These are phyloP conservation scores for Morinoia aosen DNA, from an alignment of 2,888 invertebrate species.

Conservation along the genomic window DNA sequence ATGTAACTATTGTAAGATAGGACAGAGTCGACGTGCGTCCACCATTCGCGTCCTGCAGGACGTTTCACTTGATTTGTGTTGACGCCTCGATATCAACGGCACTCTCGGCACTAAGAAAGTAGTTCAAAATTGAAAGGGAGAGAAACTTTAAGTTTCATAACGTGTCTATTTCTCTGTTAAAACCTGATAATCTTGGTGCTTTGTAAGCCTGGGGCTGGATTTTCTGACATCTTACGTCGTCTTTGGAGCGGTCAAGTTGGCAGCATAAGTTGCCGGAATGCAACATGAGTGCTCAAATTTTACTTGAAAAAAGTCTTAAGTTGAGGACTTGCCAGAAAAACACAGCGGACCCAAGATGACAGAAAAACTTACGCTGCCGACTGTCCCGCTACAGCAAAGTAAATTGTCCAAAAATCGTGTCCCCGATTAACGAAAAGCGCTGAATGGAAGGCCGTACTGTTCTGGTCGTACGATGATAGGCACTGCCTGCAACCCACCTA, in stretches of 20 bases:
- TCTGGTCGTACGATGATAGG: neutral
- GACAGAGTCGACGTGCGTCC: too few species aligned
- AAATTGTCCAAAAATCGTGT: neutral
- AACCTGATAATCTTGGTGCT: neutral
- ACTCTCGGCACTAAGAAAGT: neutral
- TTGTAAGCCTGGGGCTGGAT: neutral
- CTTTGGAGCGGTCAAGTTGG: too few species aligned
- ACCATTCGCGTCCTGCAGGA: neutral
- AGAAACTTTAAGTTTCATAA: neutral
- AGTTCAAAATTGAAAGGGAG: neutral
- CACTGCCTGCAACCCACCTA: slow-evolving; percentile 45
- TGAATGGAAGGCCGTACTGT: neutral
- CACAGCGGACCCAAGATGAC: too few species aligned
- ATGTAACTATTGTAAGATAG: too few species aligned
- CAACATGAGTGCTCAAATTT: too few species aligned
- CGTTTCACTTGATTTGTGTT: neutral
- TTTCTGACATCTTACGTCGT: too few species aligned
- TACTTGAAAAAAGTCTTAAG: too few species aligned
- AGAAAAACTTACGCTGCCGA: too few species aligned
- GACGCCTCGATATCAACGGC: neutral
- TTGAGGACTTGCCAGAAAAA: too few species aligned
- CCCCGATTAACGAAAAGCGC: neutral
- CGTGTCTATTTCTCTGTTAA: neutral
- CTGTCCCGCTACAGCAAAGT: too few species aligned
- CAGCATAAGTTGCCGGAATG: too few species aligned